A percentile compares a stretch with the other conserved stretches of the same genome.
Conservation (phyloP, 2,113 vertebrate species). For the Origma solitaria region DNA sequence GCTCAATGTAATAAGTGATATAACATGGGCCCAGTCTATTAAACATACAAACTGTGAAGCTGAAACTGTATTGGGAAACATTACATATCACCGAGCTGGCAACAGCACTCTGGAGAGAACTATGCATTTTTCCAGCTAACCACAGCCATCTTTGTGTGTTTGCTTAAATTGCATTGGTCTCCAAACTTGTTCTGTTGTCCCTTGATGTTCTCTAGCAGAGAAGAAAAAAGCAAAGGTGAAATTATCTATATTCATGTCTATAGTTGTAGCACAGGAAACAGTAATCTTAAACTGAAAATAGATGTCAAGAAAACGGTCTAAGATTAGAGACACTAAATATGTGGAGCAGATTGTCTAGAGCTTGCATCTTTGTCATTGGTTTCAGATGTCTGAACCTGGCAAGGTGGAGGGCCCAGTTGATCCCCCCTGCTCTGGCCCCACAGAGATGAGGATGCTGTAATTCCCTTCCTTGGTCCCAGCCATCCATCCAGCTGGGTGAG, state of each 20-base stretch:
- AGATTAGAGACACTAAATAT: neutral
- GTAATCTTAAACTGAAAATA: neutral
- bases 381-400: neutral
- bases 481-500: rapidly evolving
- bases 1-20: neutral
- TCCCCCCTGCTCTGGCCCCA: neutral
- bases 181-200: neutral
- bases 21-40: neutral
- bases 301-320: neutral
- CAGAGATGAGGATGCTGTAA: neutral
- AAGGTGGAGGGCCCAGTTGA: neutral
- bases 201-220: neutral
- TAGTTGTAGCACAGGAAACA: neutral
- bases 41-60: neutral
- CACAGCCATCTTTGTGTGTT: neutral
- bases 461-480: neutral
- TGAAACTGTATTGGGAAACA: neutral
- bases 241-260: neutral
- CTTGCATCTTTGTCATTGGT: neutral
- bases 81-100: neutral
- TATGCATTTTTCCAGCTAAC: neutral
- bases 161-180: neutral
- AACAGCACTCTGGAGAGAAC: neutral
- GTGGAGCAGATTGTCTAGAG: neutral
- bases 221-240: neutral